These are phyloP conservation scores for Neogale vison DNA, from an alignment of 2,113 vertebrate genomes.

Conservation along the genomic window DNA sequence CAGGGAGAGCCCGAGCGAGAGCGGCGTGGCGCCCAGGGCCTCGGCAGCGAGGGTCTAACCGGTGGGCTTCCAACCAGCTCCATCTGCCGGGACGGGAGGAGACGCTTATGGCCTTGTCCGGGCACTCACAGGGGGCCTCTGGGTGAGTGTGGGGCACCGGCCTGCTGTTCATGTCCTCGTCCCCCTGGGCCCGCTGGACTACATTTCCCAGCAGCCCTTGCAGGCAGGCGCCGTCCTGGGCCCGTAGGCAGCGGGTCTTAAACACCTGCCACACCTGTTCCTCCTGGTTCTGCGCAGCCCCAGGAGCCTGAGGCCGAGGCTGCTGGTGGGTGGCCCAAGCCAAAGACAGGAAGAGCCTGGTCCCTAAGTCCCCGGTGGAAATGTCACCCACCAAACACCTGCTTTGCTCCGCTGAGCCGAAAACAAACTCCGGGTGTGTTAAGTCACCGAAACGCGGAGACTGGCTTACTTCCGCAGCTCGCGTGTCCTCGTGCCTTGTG, in stretches of 20 bases:
- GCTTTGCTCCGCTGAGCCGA: not conserved
- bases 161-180: not conserved
- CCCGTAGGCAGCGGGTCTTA: too few relatives aligned
- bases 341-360: not conserved
- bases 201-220: not conserved
- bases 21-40: too few relatives aligned
- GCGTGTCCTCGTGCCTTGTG: not conserved
- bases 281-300: not conserved
- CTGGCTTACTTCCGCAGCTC: not conserved
- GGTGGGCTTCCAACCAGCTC: not conserved
- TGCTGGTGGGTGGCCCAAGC: too few relatives aligned
- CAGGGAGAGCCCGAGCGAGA: not conserved
- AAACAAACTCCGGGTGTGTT: not conserved
- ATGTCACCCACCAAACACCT: not conserved
- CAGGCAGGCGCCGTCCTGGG: not conserved
- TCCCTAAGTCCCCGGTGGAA: not conserved
- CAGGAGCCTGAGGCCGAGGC: too few relatives aligned
- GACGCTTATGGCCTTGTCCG: too few relatives aligned
- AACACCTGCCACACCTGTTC: not conserved
- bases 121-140: accelerated
- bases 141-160: too few relatives aligned
- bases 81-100: not conserved
- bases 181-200: not conserved
- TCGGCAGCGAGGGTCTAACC: not conserved
- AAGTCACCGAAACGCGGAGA: not conserved